These are phyloP conservation scores for Rhinoptilus africanus DNA, from an alignment of 2,113 vertebrate species.

Conservation along the genomic window DNA sequence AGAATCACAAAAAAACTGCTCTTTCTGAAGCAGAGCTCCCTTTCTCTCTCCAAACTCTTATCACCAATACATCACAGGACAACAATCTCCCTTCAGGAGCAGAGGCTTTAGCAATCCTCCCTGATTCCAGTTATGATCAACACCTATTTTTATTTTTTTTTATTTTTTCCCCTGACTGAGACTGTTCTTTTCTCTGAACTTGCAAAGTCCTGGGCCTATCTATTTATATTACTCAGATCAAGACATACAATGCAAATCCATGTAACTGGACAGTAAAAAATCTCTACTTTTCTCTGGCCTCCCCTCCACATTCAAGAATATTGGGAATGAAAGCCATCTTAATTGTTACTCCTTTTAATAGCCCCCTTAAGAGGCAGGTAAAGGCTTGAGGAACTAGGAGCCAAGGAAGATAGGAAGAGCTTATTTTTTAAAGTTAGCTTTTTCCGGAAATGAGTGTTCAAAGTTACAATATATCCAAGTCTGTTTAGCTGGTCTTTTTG, in stretches of 20 bases:
- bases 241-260: neutral
- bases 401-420: neutral
- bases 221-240: neutral
- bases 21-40: neutral
- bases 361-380: neutral
- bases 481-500: neutral
- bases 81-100: neutral
- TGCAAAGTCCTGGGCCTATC: neutral
- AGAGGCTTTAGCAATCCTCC: neutral
- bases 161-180: too few species aligned
- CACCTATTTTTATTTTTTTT: neutral
- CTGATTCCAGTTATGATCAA: neutral
- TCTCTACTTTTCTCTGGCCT: neutral
- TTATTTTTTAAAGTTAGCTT: neutral
- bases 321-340: neutral
- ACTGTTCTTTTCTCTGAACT: neutral
- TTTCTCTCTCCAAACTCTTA: neutral
- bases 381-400: neutral
- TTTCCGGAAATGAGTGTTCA: neutral
- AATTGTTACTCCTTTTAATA: neutral
- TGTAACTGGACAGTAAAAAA: neutral
- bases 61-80: neutral
- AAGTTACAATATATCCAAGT: neutral
- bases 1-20: neutral
- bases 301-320: neutral